phyloP scores from a whole-genome alignment of 1,140 invertebrate genomes.

The Eriosoma lanigerum region DNA sequence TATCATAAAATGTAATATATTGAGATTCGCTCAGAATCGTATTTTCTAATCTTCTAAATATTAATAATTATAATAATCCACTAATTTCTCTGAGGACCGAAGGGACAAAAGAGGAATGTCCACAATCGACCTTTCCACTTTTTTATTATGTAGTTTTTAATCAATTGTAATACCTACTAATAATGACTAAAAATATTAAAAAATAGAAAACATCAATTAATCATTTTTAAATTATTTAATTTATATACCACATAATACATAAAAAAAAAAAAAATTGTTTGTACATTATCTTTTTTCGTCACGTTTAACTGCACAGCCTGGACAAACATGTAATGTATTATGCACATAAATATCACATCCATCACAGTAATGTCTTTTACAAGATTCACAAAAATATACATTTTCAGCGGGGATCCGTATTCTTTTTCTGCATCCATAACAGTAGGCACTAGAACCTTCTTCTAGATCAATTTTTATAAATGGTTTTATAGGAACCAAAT shows the following conservation, averaged over 20 bases:
- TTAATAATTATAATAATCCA: too few relatives aligned
- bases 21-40: too few relatives aligned
- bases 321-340: constrained; percentile 89
- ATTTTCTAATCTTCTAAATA: too few relatives aligned
- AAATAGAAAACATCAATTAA: background rate
- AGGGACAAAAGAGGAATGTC: too few relatives aligned
- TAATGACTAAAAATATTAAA: too few relatives aligned
- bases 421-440: constrained; percentile 72
- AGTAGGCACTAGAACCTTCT: constrained; percentile 60
- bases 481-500: constrained; percentile 87
- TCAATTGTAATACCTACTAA: too few relatives aligned
- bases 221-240: background rate
- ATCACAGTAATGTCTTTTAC: constrained; percentile 80
- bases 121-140: too few relatives aligned
- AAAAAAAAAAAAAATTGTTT: background rate
- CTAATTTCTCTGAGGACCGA: too few relatives aligned
- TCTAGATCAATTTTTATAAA: constrained; percentile 71
- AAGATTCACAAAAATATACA: constrained; percentile 69
- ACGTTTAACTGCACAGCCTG: constrained; percentile 75
- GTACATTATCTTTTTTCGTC: constrained; percentile 41
- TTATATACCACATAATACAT: background rate
- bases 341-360: constrained; percentile 96
- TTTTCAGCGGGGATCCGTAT: constrained; percentile 38
- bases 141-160: too few relatives aligned
- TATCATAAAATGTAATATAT: too few relatives aligned